Conservation (phyloP, 2,797 vertebrate species). For the Lithobates sylvaticus region DNA sequence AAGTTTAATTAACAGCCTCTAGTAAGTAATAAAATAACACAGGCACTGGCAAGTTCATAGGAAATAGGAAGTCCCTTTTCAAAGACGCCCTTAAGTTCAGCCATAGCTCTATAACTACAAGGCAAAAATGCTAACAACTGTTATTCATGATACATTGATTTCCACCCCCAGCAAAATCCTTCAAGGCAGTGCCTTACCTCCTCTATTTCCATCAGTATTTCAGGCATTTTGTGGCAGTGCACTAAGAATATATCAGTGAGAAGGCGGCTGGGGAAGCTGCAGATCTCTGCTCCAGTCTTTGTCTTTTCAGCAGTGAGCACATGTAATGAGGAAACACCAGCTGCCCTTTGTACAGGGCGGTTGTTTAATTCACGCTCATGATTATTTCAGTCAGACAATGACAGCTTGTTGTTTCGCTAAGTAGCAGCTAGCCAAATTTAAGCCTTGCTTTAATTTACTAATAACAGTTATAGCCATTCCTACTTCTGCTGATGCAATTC, state of each 20-base stretch:
- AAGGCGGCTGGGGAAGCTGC: not conserved
- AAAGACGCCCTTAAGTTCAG: not conserved
- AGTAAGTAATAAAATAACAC: no score
- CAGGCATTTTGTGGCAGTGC: conserved; percentile 64
- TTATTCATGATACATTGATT: not conserved
- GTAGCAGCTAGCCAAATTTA: not conserved
- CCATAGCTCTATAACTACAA: not conserved
- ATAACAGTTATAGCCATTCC: conserved; percentile 17
- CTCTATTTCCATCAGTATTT: conserved; percentile 69
- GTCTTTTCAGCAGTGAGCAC: conserved; percentile 47
- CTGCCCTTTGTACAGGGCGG: conserved; percentile 68
- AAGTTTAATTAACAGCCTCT: no score
- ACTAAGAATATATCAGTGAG: not conserved
- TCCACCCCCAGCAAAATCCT: not conserved
- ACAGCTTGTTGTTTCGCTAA: not conserved
- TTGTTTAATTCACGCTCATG: conserved; percentile 61
- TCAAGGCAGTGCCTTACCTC: conserved; percentile 71
- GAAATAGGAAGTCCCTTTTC: not conserved
- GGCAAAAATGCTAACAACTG: not conserved
- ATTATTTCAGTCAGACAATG: conserved; percentile 10
- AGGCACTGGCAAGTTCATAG: not conserved
- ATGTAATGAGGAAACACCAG: conserved; percentile 44
- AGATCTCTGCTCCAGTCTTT: conserved; percentile 62
- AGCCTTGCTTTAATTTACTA: conserved; percentile 29
- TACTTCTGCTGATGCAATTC: not conserved